These are phyloP conservation scores for Argynnis bischoffii DNA, from an alignment of 2,888 invertebrate species.

Conservation along the genomic window DNA sequence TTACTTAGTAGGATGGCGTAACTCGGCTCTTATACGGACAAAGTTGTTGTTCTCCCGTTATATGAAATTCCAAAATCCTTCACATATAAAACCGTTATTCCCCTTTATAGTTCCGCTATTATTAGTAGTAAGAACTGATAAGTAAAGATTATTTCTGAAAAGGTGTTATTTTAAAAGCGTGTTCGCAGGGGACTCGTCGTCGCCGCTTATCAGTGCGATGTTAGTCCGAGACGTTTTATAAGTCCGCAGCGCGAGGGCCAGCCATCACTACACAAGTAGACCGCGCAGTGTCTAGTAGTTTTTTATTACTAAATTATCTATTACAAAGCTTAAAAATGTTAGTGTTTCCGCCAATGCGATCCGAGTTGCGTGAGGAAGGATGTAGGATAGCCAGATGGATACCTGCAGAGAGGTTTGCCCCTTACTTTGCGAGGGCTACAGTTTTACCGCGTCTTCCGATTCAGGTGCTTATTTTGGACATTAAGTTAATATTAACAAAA, in stretches of 20 bases:
- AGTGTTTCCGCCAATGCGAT: conserved; percentile 75
- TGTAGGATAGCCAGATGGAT: conserved; percentile 72
- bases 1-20: conserved; percentile 37
- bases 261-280: conserved; percentile 68
- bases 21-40: conserved; percentile 36
- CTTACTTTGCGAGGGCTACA: conserved; percentile 67
- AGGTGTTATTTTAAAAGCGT: conserved; percentile 11
- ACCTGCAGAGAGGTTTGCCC: conserved; percentile 72
- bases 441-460: conserved; percentile 60
- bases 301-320: conserved; percentile 25
- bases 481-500: conserved; percentile 15
- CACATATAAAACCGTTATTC: neutral
- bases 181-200: conserved; percentile 66
- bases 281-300: conserved; percentile 62
- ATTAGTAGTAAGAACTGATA: neutral
- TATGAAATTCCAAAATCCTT: conserved; percentile 4
- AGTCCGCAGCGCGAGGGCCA: conserved; percentile 63
- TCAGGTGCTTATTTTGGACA: conserved; percentile 58
- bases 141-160: neutral
- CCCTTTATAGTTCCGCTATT: no score
- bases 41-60: conserved; percentile 28
- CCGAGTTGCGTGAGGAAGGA: conserved; percentile 60
- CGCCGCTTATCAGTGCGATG: conserved; percentile 70
- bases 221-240: conserved; percentile 76
- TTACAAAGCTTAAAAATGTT: conserved; percentile 59